Conservation (phyloP, 2,888 invertebrate genomes). For the Entomobrya multifasciata region DNA sequence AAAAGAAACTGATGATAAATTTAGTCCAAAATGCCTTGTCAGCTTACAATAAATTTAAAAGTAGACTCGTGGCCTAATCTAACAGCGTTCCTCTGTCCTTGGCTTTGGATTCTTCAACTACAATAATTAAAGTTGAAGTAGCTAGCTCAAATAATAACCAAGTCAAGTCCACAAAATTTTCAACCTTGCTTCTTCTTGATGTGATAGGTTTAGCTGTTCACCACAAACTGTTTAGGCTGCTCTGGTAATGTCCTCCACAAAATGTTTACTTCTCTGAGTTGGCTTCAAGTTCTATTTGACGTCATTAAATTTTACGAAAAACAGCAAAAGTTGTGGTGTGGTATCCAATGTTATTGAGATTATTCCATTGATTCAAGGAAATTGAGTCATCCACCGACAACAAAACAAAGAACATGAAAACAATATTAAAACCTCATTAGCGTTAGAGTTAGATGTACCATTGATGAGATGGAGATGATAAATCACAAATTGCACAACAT, state of each 20-base stretch:
- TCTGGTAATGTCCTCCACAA: background rate
- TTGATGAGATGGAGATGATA: too few relatives aligned
- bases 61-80: background rate
- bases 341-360: background rate
- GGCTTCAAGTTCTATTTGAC: background rate
- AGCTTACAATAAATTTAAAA: background rate
- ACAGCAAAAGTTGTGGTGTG: background rate
- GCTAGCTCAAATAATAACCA: too few relatives aligned
- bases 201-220: too few relatives aligned
- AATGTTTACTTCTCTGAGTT: background rate
- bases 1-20: too few relatives aligned
- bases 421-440: background rate
- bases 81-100: slow-evolving; percentile 1
- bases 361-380: slow-evolving; percentile 1
- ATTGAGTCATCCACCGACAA: slow-evolving; percentile 32
- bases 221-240: background rate
- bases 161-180: background rate
- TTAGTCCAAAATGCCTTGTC: too few relatives aligned
- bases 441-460: too few relatives aligned
- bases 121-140: background rate
- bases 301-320: background rate
- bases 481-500: slow-evolving; percentile 12
- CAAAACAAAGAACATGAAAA: background rate
- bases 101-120: background rate
- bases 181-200: too few relatives aligned